These are phyloP conservation scores for Erythrolamprus reginae DNA, from an alignment of 2,113 vertebrate genomes.

Conservation along the genomic window DNA sequence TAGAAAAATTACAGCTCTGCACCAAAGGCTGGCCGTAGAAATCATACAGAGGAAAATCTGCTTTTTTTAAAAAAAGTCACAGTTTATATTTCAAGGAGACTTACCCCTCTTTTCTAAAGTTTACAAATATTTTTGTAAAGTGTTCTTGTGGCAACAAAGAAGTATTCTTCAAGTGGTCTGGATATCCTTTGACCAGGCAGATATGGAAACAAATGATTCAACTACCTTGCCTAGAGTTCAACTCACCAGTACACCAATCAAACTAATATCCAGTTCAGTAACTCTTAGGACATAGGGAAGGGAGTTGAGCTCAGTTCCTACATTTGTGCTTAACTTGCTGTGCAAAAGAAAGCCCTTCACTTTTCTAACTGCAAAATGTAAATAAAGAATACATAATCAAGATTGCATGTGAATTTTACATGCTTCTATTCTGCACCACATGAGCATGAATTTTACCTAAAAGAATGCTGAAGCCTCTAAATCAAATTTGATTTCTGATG, in stretches of 20 bases:
- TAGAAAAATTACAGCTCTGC: conserved; percentile 72
- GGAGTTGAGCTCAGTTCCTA: not conserved
- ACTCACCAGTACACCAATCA: not conserved
- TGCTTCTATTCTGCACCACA: not conserved
- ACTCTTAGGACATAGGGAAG: not conserved
- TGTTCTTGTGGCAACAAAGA: not conserved
- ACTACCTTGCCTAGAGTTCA: not conserved
- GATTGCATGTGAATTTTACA: not conserved
- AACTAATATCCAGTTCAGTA: not conserved
- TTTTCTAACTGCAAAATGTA: not conserved
- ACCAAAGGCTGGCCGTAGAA: conserved; percentile 46
- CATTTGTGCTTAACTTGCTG: not conserved
- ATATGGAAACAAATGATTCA: conserved; percentile 3
- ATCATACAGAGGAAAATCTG: conserved; percentile 48
- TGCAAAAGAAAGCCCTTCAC: not conserved
- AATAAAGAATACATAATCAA: not conserved
- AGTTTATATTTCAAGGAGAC: not conserved
- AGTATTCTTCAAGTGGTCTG: not conserved
- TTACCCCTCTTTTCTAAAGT: not conserved
- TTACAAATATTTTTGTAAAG: conserved; percentile 20
- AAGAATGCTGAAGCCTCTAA: not conserved
- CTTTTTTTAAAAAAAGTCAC: conserved; percentile 32
- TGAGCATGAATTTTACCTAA: not conserved
- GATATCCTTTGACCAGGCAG: not conserved
- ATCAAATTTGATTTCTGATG: not conserved